Evolutionary conservation across 2,113 vertebrate genomes (phyloP), one percentile per base, ranked within the genome.

Genomic region (Psammodynastes pulverulentus): DNA sequence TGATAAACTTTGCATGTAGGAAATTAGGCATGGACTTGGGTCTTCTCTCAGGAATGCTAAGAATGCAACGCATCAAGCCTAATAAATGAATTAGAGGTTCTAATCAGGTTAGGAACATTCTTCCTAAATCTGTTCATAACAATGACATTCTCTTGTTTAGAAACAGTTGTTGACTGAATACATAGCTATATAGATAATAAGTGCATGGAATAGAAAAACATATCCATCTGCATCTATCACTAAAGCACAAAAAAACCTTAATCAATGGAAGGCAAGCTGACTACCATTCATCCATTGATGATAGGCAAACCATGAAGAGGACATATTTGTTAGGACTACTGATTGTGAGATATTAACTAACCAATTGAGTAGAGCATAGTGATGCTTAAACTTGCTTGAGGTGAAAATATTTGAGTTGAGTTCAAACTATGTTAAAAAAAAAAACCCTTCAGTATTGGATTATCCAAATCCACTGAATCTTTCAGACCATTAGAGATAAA

Each of bases 401-500:
- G 94, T 95, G 94, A 90, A 94, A 94, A 93, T 95, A 84, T 92
- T 94, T 93, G 91, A 95, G 94, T 93, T 93, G 88, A 94, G 87
- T 90, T 87, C 46, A 88, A 39, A 46, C 13, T 29, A 8, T 52
- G n/a, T 84, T n/a, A n/a, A n/a, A n/a, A n/a, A n/a, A n/a, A 13
- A 3, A 39, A 87, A 29, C 67, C 10, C 79, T 29, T n/a, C 39
- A 39, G 19, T 29, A 34, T 54, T 29, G 56, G 39, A 87, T 86
- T 88, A 53, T 67, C 95, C 90, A 94, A 95, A 95, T 24, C 58
- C 90, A 88, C 91, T 94, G 48, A 84, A 90, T 88, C 94, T 96
- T 97, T 97, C 92, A 95, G 94, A 96, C 95, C 89, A 89, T n/a
- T 93, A 94, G 96, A 95, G 88, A 95, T 94, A 97, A 92, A 67